Evolutionary conservation across 2,888 invertebrate species (phyloP), one percentile per base, ranked within the genome.

Genomic region (Agrochola circellaris): DNA sequence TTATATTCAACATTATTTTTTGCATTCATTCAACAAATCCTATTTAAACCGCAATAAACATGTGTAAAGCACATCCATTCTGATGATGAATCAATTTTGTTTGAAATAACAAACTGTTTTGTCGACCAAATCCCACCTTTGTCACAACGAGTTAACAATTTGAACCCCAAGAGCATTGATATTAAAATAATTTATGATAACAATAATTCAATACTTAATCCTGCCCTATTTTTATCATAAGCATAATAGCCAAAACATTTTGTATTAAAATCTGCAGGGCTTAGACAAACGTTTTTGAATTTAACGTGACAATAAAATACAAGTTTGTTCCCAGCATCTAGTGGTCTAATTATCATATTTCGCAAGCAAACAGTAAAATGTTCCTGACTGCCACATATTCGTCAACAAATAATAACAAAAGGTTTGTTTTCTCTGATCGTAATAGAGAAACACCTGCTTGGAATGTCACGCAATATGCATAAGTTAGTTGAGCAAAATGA

Each of bases 231-330:
- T 81, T 81, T 83, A 73, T 75, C 17, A 77, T n/a, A 80, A 75
- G 68, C 75, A 86, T 83, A 87, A 87, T 81, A 84, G 77, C 76
- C 87, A 87, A 87, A 76, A 89, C 86, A 89, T 87, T 87, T 73
- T 81, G 77, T 77, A 88, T 88, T 86, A 81, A 85, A 85, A 84
- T 79, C 72, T 75, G 62, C 73, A 82, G 64, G 75, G 86, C 66
- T 75, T 84, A 77, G 68, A 86, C 78, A 88, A 89, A 87, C 88
- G 85, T 90, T 26, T 58, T 58, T 58, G 2, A 87, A 87, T 91
- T 95, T 94, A 92, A 88, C 94, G 93, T 94, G 90, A 94, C 92
- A 94, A 95, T 95, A 89, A 91, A 91, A 45, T 79, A 88, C 79
- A 77, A 87, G 86, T 90, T 87, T 83, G 84, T 89, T 89, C 89